A percentile compares a stretch with the other conserved stretches of the same genome.
phyloP scores from a whole-genome alignment of 53 echinoderm and acorn worm species.

The Echinarachnius parma region DNA sequence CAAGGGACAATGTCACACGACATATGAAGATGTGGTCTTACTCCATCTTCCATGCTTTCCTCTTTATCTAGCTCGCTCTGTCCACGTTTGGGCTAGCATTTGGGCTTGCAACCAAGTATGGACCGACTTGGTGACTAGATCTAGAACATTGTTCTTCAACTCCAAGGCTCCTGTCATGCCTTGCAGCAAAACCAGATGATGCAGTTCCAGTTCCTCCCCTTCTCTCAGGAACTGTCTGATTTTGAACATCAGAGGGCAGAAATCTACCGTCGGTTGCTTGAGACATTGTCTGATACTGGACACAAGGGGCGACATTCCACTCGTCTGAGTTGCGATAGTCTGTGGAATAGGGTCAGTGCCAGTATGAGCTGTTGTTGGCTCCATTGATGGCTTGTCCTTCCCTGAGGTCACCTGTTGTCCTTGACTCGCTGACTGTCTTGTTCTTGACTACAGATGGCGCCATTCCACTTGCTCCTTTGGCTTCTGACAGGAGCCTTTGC shows the following conservation, averaged over 20 bases:
- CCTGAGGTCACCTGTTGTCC: no score
- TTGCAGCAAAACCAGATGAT: background rate
- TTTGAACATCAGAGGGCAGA: background rate
- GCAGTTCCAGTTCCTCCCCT: background rate
- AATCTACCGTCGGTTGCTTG: background rate
- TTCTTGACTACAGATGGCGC: no score
- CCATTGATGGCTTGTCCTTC: background rate
- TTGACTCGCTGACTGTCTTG: no score
- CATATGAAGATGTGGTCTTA: slow-evolving; percentile 83
- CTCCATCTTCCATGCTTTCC: background rate
- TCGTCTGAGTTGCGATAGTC: slow-evolving; percentile 75
- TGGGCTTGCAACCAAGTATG: background rate
- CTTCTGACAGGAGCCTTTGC: slow-evolving; percentile 38
- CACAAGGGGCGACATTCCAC: slow-evolving; percentile 50
- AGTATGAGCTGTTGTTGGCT: slow-evolving; percentile 40
- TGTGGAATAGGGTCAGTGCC: slow-evolving; percentile 87
- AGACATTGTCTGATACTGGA: background rate
- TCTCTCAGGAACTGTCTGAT: background rate
- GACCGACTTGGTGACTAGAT: slow-evolving; percentile 8
- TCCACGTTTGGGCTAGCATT: slow-evolving; percentile 16
- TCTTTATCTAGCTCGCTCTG: background rate
- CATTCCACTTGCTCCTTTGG: background rate
- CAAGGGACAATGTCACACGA: slow-evolving; percentile 95
- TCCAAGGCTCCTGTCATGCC: background rate
- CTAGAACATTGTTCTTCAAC: background rate